Conservation (phyloP, 2,888 invertebrate species). For the Strigamia crassipes region DNA sequence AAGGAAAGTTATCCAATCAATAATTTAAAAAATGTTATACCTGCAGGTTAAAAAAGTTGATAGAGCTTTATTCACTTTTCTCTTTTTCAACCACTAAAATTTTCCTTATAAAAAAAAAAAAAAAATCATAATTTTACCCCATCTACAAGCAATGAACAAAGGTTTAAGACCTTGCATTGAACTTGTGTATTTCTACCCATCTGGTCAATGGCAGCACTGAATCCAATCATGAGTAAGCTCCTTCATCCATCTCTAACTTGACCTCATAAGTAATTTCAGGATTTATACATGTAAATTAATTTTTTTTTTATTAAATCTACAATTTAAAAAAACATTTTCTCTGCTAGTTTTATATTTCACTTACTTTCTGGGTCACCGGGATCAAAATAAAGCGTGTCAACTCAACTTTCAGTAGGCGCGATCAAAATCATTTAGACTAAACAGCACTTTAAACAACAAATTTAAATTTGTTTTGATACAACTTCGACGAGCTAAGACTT, state of each 20-base stretch:
- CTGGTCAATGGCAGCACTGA: slow-evolving; percentile 13
- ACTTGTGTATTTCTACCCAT: background rate
- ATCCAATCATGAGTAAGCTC: background rate
- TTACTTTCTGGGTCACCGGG: slow-evolving; percentile 13
- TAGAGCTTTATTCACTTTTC: background rate
- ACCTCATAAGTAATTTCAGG: background rate
- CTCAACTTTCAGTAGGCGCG: slow-evolving; percentile 15
- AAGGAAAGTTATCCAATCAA: background rate
- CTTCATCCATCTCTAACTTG: background rate
- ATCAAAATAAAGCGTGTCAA: slow-evolving; percentile 25
- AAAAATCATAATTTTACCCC: background rate
- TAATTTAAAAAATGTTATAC: background rate
- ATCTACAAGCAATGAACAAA: background rate
- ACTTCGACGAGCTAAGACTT: no score
- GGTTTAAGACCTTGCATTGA: background rate
- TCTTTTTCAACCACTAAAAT: background rate
- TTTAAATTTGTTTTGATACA: no score
- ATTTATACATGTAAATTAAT: background rate
- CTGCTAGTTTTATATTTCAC: background rate
- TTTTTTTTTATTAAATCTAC: background rate
- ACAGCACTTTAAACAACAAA: no score
- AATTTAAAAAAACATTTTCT: background rate
- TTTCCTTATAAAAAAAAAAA: background rate
- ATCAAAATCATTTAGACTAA: no score
- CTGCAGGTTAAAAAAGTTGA: background rate